Evolutionary conservation across 2,113 vertebrate species (phyloP).

Genomic region (Petroica traversi): DNA sequence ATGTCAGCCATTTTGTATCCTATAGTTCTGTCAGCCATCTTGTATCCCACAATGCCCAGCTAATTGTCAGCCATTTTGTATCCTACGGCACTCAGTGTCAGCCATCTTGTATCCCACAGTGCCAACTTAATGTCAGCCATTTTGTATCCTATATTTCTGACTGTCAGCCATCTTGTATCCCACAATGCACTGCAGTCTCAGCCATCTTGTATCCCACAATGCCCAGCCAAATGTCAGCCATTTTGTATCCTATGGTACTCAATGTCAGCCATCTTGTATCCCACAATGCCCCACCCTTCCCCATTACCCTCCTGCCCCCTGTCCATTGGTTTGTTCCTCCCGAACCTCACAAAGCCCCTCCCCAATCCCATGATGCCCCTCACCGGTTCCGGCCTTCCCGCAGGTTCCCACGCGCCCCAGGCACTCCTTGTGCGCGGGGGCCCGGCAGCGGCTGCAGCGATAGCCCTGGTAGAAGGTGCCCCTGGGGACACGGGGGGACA

Average conservation of each 20-base stretch:
- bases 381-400: constrained; percentile 38
- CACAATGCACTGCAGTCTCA: too few species aligned
- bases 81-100: background rate
- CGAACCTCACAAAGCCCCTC: background rate
- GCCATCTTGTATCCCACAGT: background rate
- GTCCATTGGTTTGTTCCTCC: too few species aligned
- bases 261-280: background rate
- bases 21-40: too few species aligned
- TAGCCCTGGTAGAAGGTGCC: constrained; percentile 87
- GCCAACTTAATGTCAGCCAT: background rate
- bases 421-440: constrained; percentile 92
- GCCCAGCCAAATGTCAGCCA: background rate
- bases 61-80: background rate
- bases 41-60: too few species aligned
- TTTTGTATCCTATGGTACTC: background rate
- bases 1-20: too few species aligned
- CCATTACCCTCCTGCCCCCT: too few species aligned
- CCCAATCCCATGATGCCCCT: background rate
- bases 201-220: too few species aligned
- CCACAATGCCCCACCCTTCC: too few species aligned
- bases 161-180: background rate
- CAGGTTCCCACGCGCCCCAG: constrained; percentile 84
- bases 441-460: constrained; percentile 85
- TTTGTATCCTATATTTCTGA: rapidly evolving
- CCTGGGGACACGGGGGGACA: background rate